Evolutionary conservation across 2,797 vertebrate species (phyloP).

Genomic region (Sylvilagus floridanus): DNA sequence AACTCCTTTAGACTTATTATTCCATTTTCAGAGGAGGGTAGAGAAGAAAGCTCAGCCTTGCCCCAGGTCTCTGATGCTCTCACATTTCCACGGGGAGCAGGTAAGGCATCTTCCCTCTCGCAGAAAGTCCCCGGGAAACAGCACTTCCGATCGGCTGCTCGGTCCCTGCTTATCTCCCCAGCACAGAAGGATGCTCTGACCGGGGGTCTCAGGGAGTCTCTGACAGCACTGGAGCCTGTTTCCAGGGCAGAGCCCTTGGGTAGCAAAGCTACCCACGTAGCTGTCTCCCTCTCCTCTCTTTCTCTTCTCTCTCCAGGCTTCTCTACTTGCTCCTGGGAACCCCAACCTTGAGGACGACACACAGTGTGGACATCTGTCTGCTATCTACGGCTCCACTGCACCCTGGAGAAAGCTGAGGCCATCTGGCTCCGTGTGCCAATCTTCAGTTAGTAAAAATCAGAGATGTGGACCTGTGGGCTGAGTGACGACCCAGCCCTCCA

Average conservation of each 20-base stretch:
- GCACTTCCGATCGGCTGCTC: not conserved
- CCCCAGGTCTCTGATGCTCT: not conserved
- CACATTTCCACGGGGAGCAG: not conserved
- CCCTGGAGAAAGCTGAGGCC: too few species aligned
- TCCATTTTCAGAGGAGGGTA: not conserved
- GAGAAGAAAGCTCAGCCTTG: not conserved
- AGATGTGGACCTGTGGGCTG: not conserved
- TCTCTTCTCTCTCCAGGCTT: too few species aligned
- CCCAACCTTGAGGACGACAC: too few species aligned
- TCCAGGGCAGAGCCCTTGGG: not conserved
- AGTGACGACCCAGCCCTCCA: too few species aligned
- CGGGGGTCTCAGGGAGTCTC: not conserved
- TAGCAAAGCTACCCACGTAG: rapidly evolving
- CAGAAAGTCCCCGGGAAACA: not conserved
- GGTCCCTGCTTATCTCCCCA: too few species aligned
- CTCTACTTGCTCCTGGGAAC: too few species aligned
- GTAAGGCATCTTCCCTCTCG: rapidly evolving
- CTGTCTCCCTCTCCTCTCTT: not conserved
- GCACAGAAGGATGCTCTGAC: not conserved
- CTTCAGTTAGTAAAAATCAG: not conserved
- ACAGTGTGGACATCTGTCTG: rapidly evolving
- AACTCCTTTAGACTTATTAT: not conserved
- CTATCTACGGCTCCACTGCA: not conserved
- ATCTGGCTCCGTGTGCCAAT: too few species aligned
- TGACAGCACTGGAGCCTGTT: not conserved